phyloP scores from a whole-genome alignment of 92 coral and sea anemone genomes.

The Umimayanthus chanpuru region DNA sequence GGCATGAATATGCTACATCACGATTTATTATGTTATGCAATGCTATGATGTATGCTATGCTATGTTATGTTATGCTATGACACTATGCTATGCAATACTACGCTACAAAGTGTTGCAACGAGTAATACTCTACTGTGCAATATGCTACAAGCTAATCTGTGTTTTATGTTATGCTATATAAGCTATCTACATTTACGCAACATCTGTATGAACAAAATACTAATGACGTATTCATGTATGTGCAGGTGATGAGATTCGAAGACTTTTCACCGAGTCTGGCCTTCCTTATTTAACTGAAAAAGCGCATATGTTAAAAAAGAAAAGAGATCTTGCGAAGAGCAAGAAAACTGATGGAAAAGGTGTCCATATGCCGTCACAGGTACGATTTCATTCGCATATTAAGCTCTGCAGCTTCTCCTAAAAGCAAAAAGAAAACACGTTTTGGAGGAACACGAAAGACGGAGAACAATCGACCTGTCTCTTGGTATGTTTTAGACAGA shows the following conservation, averaged over 20 bases:
- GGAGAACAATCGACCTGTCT: neutral
- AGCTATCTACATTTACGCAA: neutral
- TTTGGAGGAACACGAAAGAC: neutral
- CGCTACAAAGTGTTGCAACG: too few species aligned
- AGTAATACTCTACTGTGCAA: too few species aligned
- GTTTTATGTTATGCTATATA: neutral
- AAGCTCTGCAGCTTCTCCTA: neutral
- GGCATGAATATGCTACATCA: too few species aligned
- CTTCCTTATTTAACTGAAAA: constrained; percentile 89
- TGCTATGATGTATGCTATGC: neutral
- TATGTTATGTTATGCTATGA: neutral
- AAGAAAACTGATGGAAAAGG: constrained; percentile 74
- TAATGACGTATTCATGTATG: neutral
- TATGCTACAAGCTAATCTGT: too few species aligned
- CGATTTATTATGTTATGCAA: neutral
- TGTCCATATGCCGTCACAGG: constrained; percentile 76
- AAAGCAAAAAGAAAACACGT: neutral
- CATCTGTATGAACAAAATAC: neutral
- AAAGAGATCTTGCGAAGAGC: constrained; percentile 74
- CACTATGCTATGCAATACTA: neutral
- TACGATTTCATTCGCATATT: neutral
- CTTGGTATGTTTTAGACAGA: neutral
- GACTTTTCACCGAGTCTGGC: constrained; percentile 88
- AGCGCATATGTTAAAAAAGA: constrained; percentile 71
- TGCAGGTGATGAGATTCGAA: constrained; percentile 93